A percentile compares a stretch with the other conserved stretches of the same genome.
phyloP scores from a whole-genome alignment of 2,113 vertebrate genomes.

The Notarius lentiginosus region DNA sequence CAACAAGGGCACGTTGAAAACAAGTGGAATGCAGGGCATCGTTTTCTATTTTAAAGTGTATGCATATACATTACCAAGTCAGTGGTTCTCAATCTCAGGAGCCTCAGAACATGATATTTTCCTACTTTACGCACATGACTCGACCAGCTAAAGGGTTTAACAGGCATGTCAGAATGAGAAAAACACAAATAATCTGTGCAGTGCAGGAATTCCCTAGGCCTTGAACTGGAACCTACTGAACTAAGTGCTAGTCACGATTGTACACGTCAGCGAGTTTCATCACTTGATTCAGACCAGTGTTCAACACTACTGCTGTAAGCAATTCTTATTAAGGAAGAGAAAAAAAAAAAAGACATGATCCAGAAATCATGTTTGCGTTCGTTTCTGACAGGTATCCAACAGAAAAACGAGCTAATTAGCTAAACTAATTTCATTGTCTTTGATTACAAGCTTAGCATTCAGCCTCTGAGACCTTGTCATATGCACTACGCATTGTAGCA shows the following conservation, averaged over 20 bases:
- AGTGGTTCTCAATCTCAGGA: not conserved
- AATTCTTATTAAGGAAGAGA: not conserved
- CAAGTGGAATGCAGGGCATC: not conserved
- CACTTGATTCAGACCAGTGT: constrained; percentile 36
- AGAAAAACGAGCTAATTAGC: constrained; percentile 24
- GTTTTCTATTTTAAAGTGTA: not conserved
- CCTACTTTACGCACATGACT: not conserved
- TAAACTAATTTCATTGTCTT: constrained; percentile 25
- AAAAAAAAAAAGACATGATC: not conserved
- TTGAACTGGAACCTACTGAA: not conserved
- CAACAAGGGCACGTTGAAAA: constrained; percentile 20
- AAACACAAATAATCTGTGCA: not conserved
- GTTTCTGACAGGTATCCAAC: constrained; percentile 21
- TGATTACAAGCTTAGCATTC: constrained; percentile 27
- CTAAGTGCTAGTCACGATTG: constrained; percentile 43
- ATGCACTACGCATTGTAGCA: constrained; percentile 8
- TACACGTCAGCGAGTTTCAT: constrained; percentile 29
- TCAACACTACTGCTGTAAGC: constrained; percentile 26
- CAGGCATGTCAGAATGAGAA: not conserved
- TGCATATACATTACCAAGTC: not conserved
- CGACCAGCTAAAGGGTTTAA: not conserved
- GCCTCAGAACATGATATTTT: not conserved
- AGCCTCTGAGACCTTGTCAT: constrained; percentile 38
- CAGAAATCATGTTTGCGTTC: not conserved
- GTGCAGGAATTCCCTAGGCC: not conserved